Percentiles rank a stretch among this genome's conserved stretches.
These are phyloP conservation scores for Drosophila sproati DNA, from an alignment of 1,140 invertebrate genomes.

Conservation along the genomic window DNA sequence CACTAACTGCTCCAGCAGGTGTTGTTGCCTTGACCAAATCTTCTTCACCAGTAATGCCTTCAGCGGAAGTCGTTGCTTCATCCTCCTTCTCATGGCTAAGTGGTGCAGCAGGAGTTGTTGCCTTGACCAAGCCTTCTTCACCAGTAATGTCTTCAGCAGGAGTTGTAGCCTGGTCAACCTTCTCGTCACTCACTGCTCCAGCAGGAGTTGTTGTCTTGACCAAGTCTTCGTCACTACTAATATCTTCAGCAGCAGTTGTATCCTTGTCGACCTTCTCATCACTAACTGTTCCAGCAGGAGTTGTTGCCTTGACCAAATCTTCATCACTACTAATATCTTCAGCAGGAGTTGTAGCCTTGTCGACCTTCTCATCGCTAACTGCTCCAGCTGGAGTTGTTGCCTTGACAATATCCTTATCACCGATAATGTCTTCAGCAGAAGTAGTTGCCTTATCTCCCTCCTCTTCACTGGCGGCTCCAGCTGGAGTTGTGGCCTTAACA, in stretches of 20 bases:
- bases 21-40: neutral
- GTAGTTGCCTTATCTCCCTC: slow-evolving; percentile 14
- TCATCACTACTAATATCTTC: slow-evolving; percentile 4
- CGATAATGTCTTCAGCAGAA: neutral
- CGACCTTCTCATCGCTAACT: neutral
- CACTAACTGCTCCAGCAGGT: neutral
- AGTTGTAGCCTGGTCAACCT: slow-evolving; percentile 2
- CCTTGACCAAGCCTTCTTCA: slow-evolving; percentile 12
- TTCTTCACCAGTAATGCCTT: neutral
- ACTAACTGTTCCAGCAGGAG: neutral
- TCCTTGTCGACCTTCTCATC: slow-evolving; percentile 6
- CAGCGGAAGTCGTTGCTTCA: slow-evolving; percentile 5
- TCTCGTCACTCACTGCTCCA: slow-evolving; percentile 1
- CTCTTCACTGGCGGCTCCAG: slow-evolving; percentile 4
- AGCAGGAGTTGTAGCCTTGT: slow-evolving; percentile 10
- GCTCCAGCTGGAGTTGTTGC: slow-evolving; percentile 11
- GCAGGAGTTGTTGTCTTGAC: slow-evolving; percentile 11
- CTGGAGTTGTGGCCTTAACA: slow-evolving; percentile 3
- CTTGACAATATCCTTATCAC: slow-evolving; percentile 8
- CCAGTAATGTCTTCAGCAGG: neutral
- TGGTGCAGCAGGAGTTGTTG: slow-evolving; percentile 19
- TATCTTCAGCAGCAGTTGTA: slow-evolving; percentile 9
- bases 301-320: slow-evolving; percentile 5
- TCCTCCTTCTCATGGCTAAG: neutral
- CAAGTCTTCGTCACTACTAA: slow-evolving; percentile 4